Evolutionary conservation across 1,140 invertebrate genomes (phyloP).

Genomic region (Trachymyrmex septentrionalis): DNA sequence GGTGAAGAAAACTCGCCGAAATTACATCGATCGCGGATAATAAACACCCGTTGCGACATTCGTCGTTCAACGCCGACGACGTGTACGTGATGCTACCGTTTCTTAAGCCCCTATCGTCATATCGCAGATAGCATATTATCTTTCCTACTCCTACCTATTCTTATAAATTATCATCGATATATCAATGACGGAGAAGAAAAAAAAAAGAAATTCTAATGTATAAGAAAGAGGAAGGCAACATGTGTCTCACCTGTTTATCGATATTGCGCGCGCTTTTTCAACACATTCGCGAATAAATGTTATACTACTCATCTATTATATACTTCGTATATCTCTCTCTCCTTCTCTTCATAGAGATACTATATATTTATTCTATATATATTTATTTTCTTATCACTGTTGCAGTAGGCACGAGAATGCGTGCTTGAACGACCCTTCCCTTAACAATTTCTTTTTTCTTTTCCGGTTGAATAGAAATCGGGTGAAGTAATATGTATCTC

Average conservation of each 20-base stretch:
- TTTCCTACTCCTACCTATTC: conserved; percentile 20
- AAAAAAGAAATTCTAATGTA: neutral
- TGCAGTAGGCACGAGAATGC: conserved; percentile 39
- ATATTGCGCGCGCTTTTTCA: conserved; percentile 11
- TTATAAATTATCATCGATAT: conserved; percentile 37
- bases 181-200: conserved; percentile 10
- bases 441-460: neutral
- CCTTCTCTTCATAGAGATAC: neutral
- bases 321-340: conserved; percentile 13
- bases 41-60: conserved; percentile 2
- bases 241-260: neutral
- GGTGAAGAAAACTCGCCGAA: neutral
- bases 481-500: neutral
- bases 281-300: neutral
- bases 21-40: conserved; percentile 12
- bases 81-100: conserved; percentile 21
- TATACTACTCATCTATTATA: conserved; percentile 15
- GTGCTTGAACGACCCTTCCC: neutral
- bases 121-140: conserved; percentile 46
- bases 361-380: conserved; percentile 42
- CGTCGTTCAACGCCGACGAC: conserved; percentile 1
- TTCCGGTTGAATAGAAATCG: conserved; percentile 28
- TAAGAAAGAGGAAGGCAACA: conserved; percentile 28
- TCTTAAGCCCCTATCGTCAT: conserved; percentile 17
- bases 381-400: conserved; percentile 42